Base-by-base conservation (phyloP, 2,888 invertebrate genomes). In the Margaritifera margaritifera region DNA sequence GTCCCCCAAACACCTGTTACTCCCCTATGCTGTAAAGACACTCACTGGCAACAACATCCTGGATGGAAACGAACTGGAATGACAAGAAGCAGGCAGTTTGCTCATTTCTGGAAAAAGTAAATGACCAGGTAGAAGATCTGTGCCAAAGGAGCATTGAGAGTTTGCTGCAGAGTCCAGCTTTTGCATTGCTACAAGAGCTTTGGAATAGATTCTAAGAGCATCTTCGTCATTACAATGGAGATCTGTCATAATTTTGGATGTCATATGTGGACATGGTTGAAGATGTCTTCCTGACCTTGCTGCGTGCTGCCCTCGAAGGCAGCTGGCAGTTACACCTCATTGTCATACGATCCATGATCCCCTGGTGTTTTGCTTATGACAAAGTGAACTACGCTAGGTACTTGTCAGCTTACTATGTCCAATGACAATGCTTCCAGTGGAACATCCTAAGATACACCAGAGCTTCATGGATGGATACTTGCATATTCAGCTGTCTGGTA, bases 211-310 rank as follows among this genome's bases (percentile, higher is more conserved):
- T 31, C 31, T 31, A 8, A 1, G 66, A 25, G 64, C 71, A 11
- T 59, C 62, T 58, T 25, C 19, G 31, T 52, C n/a, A 18, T 15
- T 20, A 62, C 25, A 63, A 70, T 50, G 74, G 72, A 25, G 25
- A 50, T 3, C 66, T 77, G 18, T 63, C 74, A n/a, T 42, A 62
- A 11, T 78, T 72, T 60, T 80, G 80, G 77, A 72, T 74, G 68
- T 72, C 75, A 5, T 80, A 77, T 55, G 53, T 80, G 15, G 79
- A 84, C 57, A 79, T 84, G 75, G 42, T 27, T 27, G 64, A 81
- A 15, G 76, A 76, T 58, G 51, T 73, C 25, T 55, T 80, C 6
- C 66, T 82, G 56, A 62, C 64, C 1, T 60, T 77, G 18, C 42
- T 79, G 1, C 60, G 78, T n/a, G 72, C 77, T 18, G 63, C 71